Evolutionary conservation across 2,113 vertebrate genomes (phyloP).

Genomic region (Spheniscus mendiculus): DNA sequence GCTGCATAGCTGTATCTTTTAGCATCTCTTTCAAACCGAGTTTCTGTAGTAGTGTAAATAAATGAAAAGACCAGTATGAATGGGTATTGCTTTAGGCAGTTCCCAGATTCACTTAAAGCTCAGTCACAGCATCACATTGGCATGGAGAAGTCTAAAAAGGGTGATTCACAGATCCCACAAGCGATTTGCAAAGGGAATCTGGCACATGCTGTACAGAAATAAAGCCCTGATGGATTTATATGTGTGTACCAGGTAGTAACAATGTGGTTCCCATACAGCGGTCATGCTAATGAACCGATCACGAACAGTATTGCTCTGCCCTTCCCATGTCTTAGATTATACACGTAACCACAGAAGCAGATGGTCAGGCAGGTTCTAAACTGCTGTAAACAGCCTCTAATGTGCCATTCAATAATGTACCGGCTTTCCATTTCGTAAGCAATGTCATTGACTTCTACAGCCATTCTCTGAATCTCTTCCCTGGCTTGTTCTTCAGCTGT

Average conservation of each 20-base stretch:
- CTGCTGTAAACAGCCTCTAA: background rate
- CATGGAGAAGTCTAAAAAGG: background rate
- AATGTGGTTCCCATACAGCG: background rate
- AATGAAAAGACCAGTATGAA: slow-evolving; percentile 38
- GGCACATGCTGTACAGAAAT: slow-evolving; percentile 1
- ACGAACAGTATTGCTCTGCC: background rate
- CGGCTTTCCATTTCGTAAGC: slow-evolving; percentile 85
- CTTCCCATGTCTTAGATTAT: background rate
- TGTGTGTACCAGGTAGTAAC: background rate
- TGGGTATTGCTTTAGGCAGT: slow-evolving; percentile 48
- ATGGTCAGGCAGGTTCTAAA: background rate
- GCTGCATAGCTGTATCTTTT: background rate
- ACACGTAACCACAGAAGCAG: background rate
- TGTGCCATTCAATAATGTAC: slow-evolving; percentile 56
- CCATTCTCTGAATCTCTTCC: slow-evolving; percentile 83
- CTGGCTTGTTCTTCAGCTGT: slow-evolving; percentile 88
- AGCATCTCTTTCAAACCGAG: slow-evolving; percentile 28
- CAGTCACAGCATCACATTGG: slow-evolving; percentile 7
- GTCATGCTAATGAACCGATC: background rate
- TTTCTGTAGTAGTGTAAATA: slow-evolving; percentile 37
- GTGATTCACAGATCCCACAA: slow-evolving; percentile 32
- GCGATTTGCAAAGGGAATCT: slow-evolving; percentile 19
- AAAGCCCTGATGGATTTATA: background rate
- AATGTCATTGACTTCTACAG: slow-evolving; percentile 86
- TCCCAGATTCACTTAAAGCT: slow-evolving; percentile 33